phyloP scores from a whole-genome alignment of 2,797 vertebrate species.

The Molossus alvarezi region DNA sequence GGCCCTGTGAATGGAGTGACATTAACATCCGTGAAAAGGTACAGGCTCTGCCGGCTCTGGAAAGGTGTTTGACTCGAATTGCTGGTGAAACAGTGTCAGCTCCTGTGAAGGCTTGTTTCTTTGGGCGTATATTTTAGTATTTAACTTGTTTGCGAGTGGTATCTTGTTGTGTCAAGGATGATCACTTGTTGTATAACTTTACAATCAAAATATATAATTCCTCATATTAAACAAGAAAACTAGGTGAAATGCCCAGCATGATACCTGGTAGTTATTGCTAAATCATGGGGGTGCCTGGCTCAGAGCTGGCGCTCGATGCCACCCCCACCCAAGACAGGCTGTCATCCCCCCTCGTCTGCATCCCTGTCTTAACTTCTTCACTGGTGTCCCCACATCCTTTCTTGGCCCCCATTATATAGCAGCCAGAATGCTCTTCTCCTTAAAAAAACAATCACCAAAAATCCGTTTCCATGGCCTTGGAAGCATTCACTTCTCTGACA shows the following conservation, averaged over 20 bases:
- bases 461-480: background rate
- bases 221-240: constrained; percentile 17
- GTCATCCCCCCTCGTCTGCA: background rate
- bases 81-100: background rate
- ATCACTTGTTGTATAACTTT: background rate
- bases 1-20: background rate
- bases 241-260: background rate
- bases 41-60: background rate
- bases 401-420: background rate
- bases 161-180: constrained; percentile 56
- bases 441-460: background rate
- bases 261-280: background rate
- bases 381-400: background rate
- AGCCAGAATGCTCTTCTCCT: background rate
- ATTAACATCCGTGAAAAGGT: background rate
- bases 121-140: background rate
- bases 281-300: background rate
- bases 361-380: background rate
- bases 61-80: background rate
- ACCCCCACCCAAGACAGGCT: background rate
- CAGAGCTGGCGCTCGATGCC: background rate
- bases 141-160: background rate
- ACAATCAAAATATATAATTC: constrained; percentile 5
- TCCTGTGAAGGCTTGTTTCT: background rate
- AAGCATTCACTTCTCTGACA: background rate